Percentiles rank a stretch among this genome's conserved stretches.
Evolutionary conservation across 2,113 vertebrate species (phyloP).

Genomic region (Prunella fulvescens): DNA sequence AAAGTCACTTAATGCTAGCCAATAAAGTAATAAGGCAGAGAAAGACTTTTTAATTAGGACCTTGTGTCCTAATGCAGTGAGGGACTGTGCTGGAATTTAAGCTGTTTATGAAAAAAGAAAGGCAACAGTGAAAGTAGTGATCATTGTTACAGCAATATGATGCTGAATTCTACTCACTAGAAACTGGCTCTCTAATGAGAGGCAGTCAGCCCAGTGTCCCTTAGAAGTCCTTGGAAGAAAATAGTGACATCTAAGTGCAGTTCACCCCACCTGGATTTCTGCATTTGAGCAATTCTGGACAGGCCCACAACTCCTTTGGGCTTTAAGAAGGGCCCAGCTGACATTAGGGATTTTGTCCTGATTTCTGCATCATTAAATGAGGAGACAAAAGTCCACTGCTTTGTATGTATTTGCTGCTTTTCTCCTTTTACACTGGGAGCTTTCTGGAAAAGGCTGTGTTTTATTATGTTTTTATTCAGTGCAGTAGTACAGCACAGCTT

Average conservation of each 20-base stretch:
- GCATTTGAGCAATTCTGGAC: neutral
- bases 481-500: rapidly evolving
- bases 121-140: neutral
- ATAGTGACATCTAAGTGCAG: neutral
- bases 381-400: neutral
- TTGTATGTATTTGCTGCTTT: neutral
- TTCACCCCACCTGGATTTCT: neutral
- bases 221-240: neutral
- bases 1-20: neutral
- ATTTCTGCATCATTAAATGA: neutral
- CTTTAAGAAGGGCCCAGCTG: neutral
- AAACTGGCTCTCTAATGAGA: neutral
- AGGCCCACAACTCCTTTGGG: neutral
- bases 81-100: neutral
- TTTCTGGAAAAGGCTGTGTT: neutral
- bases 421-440: neutral
- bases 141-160: neutral
- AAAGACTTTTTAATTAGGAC: no score
- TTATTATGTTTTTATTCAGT: neutral
- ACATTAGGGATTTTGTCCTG: neutral
- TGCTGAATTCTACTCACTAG: neutral
- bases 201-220: neutral
- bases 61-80: neutral
- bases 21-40: neutral
- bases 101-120: neutral